Percentiles rank a stretch among this genome's conserved stretches.
These are phyloP conservation scores for Coreoperca whiteheadi DNA, from an alignment of 2,113 vertebrate genomes.

Conservation along the genomic window DNA sequence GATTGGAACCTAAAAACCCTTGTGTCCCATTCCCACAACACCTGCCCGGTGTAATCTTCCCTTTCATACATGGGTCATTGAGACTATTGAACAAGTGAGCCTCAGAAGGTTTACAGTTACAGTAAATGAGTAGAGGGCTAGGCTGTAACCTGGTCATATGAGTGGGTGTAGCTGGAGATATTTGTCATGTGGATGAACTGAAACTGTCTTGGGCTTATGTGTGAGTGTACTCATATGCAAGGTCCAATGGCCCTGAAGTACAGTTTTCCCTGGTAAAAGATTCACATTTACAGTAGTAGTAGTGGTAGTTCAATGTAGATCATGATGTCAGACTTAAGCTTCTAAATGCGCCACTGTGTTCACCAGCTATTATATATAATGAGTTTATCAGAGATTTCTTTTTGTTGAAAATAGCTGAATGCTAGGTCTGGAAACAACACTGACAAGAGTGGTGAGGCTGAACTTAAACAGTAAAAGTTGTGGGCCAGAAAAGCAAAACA, in stretches of 20 bases:
- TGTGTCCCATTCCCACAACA: conserved; percentile 62
- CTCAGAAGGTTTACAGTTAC: conserved; percentile 54
- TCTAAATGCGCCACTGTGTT: not conserved
- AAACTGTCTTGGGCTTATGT: not conserved
- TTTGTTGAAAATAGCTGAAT: not conserved
- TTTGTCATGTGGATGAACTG: conserved; percentile 22
- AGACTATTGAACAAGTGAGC: conserved; percentile 43
- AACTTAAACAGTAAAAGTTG: too few species aligned
- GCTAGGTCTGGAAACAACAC: not conserved
- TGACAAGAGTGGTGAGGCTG: not conserved
- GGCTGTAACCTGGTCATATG: conserved; percentile 39
- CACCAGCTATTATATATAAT: not conserved
- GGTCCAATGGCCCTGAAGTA: not conserved
- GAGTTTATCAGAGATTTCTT: not conserved
- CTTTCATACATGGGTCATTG: conserved; percentile 58
- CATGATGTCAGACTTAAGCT: not conserved
- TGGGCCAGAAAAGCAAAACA: not conserved
- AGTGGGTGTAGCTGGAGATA: conserved; percentile 27
- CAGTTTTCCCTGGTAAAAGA: not conserved
- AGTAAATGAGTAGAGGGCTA: conserved; percentile 46
- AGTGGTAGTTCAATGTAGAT: not conserved
- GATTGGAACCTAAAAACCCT: conserved; percentile 59
- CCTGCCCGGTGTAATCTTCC: conserved; percentile 67
- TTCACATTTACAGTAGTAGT: not conserved
- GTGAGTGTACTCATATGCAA: not conserved